Base-by-base conservation (phyloP, 2,113 vertebrate species). In the Antechinus flavipes region DNA sequence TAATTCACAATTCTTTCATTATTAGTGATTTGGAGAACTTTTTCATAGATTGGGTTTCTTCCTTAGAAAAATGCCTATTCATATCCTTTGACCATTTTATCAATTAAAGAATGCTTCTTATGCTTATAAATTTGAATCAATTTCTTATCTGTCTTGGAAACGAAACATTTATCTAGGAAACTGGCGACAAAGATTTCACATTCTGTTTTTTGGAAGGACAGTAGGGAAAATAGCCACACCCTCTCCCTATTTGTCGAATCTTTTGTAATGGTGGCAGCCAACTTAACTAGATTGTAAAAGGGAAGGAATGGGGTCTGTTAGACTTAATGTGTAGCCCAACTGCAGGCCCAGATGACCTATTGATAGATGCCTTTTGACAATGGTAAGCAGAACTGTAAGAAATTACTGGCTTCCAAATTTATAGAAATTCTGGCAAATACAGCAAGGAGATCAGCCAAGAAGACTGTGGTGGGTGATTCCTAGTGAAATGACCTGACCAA, bases 321-420 rank as follows among this genome's bases (percentile, higher is more conserved):
- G 25, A 42, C 54, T 68, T 91, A 46, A 46, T 0, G 35, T 93
- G 55, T 90, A 27, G 50, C 94, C 54, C 10, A 76, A 91, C 50
- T 47, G 42, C 27, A 52, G 30, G 35, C 54, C 35, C 16, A 93
- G 47, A 5, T 23, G 23, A 90, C 55, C 91, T 54, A 91, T 94
- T 68, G 93, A 89, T 54, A 91, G 50, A 76, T 61, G 56, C n/a
- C 54, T 94, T 54, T 54, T 42, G 68, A 93, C 9, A 50, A 95
- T 52, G 61, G 42, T 54, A 35, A 89, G 35, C 54, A 52, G 46
- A 93, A 52, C 42, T 52, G 91, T 42, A 58, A 93, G 56, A 35
- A 58, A 25, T 90, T 55, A 84, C 52, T 53, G 90, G 27, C 14
- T 91, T 46, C 56, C 90, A 30, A 55, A 54, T 49, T 52, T 47